phyloP scores from a whole-genome alignment of 2,888 invertebrate genomes.

The Minunthozetes semirufus region DNA sequence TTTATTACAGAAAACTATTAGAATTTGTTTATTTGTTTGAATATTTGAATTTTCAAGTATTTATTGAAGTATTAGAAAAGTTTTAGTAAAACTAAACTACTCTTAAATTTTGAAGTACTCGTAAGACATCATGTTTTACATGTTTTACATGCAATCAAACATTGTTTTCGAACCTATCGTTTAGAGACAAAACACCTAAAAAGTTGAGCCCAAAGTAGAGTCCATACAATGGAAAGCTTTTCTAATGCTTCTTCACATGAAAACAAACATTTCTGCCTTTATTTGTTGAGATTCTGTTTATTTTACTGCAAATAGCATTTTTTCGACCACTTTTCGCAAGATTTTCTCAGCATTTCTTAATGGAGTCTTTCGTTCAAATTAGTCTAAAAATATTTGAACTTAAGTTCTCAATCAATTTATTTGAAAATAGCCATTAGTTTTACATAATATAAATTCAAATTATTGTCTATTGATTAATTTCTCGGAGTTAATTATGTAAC shows the following conservation, averaged over 20 bases:
- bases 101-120: background rate
- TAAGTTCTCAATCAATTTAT: no score
- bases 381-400: no score
- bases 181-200: background rate
- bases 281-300: constrained; percentile 14
- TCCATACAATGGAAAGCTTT: background rate
- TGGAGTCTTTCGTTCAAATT: no score
- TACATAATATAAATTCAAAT: no score
- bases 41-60: background rate
- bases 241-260: constrained; percentile 1
- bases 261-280: constrained; percentile 28
- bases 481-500: no score
- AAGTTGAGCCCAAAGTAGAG: background rate
- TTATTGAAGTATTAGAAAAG: background rate
- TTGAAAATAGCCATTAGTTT: no score
- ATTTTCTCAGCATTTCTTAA: no score
- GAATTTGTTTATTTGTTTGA: background rate
- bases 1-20: background rate
- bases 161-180: constrained; percentile 2
- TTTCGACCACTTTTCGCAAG: background rate
- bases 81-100: background rate
- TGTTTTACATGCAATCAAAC: background rate
- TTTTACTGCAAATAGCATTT: constrained; percentile 7
- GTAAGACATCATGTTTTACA: background rate
- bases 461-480: no score